Evolutionary conservation across 2,888 invertebrate species (phyloP), one percentile per base, ranked within the genome.

Genomic region (Drosophila peninsularis): DNA sequence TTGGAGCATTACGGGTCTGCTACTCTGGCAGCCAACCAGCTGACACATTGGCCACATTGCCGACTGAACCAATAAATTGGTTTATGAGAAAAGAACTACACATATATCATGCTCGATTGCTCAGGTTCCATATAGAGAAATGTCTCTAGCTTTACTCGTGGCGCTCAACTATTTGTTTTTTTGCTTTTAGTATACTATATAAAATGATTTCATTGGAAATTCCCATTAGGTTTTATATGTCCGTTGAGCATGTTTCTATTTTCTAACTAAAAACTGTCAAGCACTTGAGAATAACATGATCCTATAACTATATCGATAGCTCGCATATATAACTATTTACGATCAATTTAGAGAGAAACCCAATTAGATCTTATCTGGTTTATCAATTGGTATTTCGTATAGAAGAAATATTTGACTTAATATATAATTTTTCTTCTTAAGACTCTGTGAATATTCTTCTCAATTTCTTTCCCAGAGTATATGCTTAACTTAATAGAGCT

Each of bases 1-100:
- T 78, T 75, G 69, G 45, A 67, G 62, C 73, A 75, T 72, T 65
- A 62, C 50, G 54, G 50, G 41, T 37, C 32, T 39, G 78, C 79
- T 75, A 62, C 61, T 63, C 56, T 32, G 53, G 60, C 69, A 75
- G 62, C 47, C 62, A 42, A 57, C 53, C 52, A 56, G 36, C 74
- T 21, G 39, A 62, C 37, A 50, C 50, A 50, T 34, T 34, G 58
- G 13, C 32, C 27, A 27, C 47, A 52, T 50, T 21, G 49, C 30
- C 39, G 50, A 44, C 32, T 49, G 41, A 37, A 60, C 34, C 49
- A 52, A 67, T 74, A 30, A 60, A 45, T 62, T 78, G 41, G 45
- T 60, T 60, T 19, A 56, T 78, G 50, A 36, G 55, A 44, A 45
- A 60, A 39, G 53, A 62, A 66, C 58, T 62, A 41, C 19, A 30